phyloP scores from a whole-genome alignment of 2,888 invertebrate species.

The Rotaria socialis region DNA sequence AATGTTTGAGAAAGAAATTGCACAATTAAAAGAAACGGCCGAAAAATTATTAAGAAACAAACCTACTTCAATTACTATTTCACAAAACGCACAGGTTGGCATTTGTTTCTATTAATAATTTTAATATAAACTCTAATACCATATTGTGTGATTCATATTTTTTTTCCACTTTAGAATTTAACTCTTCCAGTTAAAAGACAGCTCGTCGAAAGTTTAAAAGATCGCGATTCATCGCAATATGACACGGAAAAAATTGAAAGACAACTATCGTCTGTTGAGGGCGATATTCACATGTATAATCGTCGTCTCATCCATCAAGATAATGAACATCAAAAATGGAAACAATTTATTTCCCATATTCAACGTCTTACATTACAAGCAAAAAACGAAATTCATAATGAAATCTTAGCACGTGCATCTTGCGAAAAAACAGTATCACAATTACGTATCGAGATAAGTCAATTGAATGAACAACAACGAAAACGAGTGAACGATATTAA shows the following conservation, averaged over 20 bases:
- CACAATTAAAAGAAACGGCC: slow-evolving; percentile 61
- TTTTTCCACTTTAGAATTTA: not conserved
- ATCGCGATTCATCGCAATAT: not conserved
- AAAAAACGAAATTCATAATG: slow-evolving; percentile 4
- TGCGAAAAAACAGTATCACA: not conserved
- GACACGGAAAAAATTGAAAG: slow-evolving; percentile 13
- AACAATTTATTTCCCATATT: not conserved
- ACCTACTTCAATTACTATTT: slow-evolving; percentile 55
- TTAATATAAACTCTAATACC: too few species aligned
- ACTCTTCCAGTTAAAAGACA: not conserved
- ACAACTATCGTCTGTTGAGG: slow-evolving; percentile 44
- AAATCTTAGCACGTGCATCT: not conserved
- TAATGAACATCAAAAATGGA: slow-evolving; percentile 32
- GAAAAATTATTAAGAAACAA: slow-evolving; percentile 62
- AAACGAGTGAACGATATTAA: slow-evolving; percentile 42
- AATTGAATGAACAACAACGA: slow-evolving; percentile 39
- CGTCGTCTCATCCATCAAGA: slow-evolving; percentile 43
- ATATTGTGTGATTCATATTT: too few species aligned
- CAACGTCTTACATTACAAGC: not conserved
- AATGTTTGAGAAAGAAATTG: slow-evolving; percentile 62
- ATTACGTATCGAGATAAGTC: not conserved
- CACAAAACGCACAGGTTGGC: not conserved
- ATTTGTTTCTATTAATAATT: too few species aligned
- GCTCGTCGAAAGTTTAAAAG: not conserved
- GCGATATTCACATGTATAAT: slow-evolving; percentile 42